Evolutionary conservation across 2,888 invertebrate genomes (phyloP).

Genomic region (Noctuana brunneofusca): DNA sequence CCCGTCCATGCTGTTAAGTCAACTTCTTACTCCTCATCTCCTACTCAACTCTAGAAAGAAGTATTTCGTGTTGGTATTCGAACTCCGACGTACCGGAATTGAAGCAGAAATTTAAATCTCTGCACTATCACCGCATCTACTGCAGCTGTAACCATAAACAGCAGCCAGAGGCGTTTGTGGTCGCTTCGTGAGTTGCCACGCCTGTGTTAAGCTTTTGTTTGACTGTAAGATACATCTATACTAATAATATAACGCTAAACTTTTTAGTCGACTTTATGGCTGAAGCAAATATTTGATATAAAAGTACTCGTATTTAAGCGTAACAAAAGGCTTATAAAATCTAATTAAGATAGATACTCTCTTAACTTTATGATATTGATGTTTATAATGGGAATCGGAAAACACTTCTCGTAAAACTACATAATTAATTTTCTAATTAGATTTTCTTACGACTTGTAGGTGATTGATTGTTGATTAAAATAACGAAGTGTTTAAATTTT

Average conservation of each 20-base stretch:
- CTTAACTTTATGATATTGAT: neutral
- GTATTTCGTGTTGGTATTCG: neutral
- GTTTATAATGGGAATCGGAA: neutral
- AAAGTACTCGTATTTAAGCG: neutral
- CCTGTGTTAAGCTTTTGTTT: conserved; percentile 44
- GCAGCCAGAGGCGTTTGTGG: conserved; percentile 54
- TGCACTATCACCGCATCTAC: conserved; percentile 36
- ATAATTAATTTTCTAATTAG: conserved; percentile 10
- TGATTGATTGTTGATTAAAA: neutral
- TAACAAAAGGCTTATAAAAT: neutral
- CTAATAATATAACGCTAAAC: too few relatives aligned
- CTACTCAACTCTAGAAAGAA: neutral
- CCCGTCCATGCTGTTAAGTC: too few relatives aligned
- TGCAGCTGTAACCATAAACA: conserved; percentile 50
- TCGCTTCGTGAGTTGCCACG: conserved; percentile 66
- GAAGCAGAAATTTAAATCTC: neutral
- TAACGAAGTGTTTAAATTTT: neutral
- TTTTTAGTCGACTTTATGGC: too few relatives aligned
- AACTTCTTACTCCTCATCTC: too few relatives aligned
- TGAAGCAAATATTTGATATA: neutral
- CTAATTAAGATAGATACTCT: neutral
- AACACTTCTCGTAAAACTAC: neutral
- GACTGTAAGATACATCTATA: neutral
- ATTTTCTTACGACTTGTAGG: conserved; percentile 5
- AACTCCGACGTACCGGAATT: neutral